Conservation (phyloP, 1,140 invertebrate species). For the Gonatopus flavifemur region DNA sequence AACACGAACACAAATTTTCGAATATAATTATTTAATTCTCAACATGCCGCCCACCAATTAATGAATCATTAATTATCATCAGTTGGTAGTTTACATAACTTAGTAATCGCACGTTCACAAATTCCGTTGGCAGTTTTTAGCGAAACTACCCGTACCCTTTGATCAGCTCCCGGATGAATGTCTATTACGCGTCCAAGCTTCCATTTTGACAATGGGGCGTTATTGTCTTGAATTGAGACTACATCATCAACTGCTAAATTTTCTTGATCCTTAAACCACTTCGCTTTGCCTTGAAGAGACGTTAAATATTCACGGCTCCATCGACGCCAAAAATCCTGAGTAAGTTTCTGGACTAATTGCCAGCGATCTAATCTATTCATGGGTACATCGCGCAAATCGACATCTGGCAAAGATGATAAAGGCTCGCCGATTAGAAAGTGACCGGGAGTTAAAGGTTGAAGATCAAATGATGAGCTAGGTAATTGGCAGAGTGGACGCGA, state of each 20-base stretch:
- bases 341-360: constrained; percentile 21
- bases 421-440: constrained; percentile 15
- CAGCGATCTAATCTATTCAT: constrained; percentile 21
- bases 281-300: constrained; percentile 11
- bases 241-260: constrained; percentile 5
- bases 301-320: constrained; percentile 32
- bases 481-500: constrained; percentile 23
- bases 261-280: constrained; percentile 6
- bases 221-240: constrained; percentile 6
- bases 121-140: constrained; percentile 3
- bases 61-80: too few relatives aligned
- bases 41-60: too few relatives aligned
- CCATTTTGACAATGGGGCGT: constrained; percentile 10
- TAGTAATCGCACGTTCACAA: constrained; percentile 2
- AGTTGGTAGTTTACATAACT: constrained; percentile 9
- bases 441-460: constrained; percentile 7
- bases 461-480: constrained; percentile 17
- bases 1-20: too few relatives aligned
- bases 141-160: background rate
- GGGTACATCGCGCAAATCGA: background rate
- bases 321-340: constrained; percentile 28
- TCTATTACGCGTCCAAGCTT: constrained; percentile 10
- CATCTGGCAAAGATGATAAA: constrained; percentile 9
- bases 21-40: too few relatives aligned
- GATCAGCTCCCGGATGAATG: constrained; percentile 11